These are phyloP conservation scores for Geodia barretti DNA, from an alignment of 37 sponge, comb jelly and placozoan genomes.

Conservation along the genomic window DNA sequence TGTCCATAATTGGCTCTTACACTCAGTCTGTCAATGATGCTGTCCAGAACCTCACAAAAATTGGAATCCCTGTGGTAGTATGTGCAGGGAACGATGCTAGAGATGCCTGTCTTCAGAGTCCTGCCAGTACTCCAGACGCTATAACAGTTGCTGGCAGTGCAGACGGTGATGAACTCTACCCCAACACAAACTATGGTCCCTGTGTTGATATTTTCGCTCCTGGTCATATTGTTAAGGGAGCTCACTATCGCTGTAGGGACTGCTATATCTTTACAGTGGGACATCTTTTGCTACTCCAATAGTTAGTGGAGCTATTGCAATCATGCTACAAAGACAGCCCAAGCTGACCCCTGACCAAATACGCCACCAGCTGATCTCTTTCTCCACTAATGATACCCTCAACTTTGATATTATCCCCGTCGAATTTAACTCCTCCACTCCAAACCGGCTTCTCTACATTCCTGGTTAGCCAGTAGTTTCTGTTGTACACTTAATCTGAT, in stretches of 20 bases:
- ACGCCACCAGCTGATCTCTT: conserved; percentile 18
- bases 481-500: too few relatives aligned
- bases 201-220: conserved; percentile 84
- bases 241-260: conserved; percentile 32
- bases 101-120: conserved; percentile 60
- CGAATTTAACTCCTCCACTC: conserved; percentile 8
- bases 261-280: conserved; percentile 51
- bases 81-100: conserved; percentile 59
- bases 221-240: conserved; percentile 46
- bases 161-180: conserved; percentile 43
- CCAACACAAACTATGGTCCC: conserved; percentile 49
- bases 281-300: conserved; percentile 68
- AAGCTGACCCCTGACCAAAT: conserved; percentile 36
- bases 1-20: conserved; percentile 43
- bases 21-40: conserved; percentile 34
- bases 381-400: conserved; percentile 23
- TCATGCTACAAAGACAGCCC: conserved; percentile 54
- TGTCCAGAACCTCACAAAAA: conserved; percentile 8
- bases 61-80: conserved; percentile 50
- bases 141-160: conserved; percentile 68
- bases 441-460: conserved; percentile 55
- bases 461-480: conserved; percentile 14
- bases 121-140: conserved; percentile 42
- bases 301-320: conserved; percentile 63
- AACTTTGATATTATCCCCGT: conserved; percentile 13